Base-by-base conservation (phyloP, 1,140 invertebrate species). In the Tenebrio molitor region DNA sequence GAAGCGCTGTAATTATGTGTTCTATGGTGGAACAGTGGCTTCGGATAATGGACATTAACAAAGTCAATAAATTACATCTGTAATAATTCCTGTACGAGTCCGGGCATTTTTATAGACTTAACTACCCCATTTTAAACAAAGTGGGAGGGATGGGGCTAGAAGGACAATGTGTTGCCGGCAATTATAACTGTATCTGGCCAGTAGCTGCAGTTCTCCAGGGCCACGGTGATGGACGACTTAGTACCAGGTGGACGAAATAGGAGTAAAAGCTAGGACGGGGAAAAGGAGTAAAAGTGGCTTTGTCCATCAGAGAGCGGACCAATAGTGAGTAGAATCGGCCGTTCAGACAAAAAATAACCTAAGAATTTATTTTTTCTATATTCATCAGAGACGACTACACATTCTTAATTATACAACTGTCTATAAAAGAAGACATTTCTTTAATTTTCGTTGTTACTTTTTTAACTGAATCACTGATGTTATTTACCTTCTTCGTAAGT, bases 61-160 rank as follows among this genome's bases (percentile, higher is more conserved):
- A 67, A 72, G 41, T 25, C 70, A 36, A 72, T 72, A 72, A 72
- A 72, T 72, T 50, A 72, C 63, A 50, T 65, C 66, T 58, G 70
- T 62, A 72, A 72, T 72, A 72, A 72, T 72, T 72, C 41, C 39
- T 66, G 70, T 29, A 25, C 50, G 46, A 67, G 64, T 72, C 64
- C 36, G 62, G 41, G 41, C 34, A 67, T 63, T 72, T 72, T 72
- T 72, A 72, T 58, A 58, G 50, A 58, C 70, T 72, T 72, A 72
- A 72, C 70, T 72, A 65, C 70, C 70, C 70, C 70, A 72, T 72
- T 72, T 62, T 72, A 62, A 72, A 72, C 67, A 72, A 72, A 72
- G 70, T 67, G 63, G 21, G 12, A 63, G 23, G 39, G 42, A 62
- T 63, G 12, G 53, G 12, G 16, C 41, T 69, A 69, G 34, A 62